Evolutionary conservation across 2,797 vertebrate genomes (phyloP), one percentile per base, ranked within the genome.

Genomic region (Triplophysa yarkandensis): DNA sequence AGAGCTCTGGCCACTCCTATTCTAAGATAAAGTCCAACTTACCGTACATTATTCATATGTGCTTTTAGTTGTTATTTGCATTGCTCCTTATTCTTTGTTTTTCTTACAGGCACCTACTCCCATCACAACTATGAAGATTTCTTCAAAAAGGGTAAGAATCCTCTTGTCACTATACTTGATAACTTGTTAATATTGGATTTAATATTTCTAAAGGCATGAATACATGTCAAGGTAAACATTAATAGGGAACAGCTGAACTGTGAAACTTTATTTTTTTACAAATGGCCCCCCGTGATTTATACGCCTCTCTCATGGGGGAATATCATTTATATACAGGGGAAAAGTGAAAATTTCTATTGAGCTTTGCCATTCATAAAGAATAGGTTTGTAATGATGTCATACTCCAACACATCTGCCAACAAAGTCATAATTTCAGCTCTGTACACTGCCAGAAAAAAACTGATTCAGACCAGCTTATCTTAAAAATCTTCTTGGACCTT

Each of bases 91-190:
- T 39, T 54, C 11, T 63, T 39, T 57, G 1, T 43, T 28, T 72
- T 50, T 71, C 9, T 65, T 39, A 41, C 85, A 99, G 98, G 93
- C 95, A 50, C 95, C 96, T 0, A 94, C 94, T 64, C 92, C 96
- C 4, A 91, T 99, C 79, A 97, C 93, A 79, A 97, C 95, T 0
- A 99, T 99, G 98, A 98, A 95, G 90, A 97, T 99, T 84, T 99
- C 97, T 44, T 98, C 98, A 41, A 99, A 99, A 92, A 91, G 98
- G 91, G 98, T 99, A 88, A 95, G 94, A 85, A 43, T 54, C 44
- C 50, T 23, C 41, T 58, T 4, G 14, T 60, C 13, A 3, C 68
- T 65, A 61, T 68, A 34, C 27, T 3, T 69, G 21, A 75, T 34
- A 34, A 54, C 58, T 76, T 75, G 43, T n/a, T 44, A 17, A 44